Evolutionary conservation across 2,113 vertebrate genomes (phyloP).

Genomic region (Callipepla squamata): DNA sequence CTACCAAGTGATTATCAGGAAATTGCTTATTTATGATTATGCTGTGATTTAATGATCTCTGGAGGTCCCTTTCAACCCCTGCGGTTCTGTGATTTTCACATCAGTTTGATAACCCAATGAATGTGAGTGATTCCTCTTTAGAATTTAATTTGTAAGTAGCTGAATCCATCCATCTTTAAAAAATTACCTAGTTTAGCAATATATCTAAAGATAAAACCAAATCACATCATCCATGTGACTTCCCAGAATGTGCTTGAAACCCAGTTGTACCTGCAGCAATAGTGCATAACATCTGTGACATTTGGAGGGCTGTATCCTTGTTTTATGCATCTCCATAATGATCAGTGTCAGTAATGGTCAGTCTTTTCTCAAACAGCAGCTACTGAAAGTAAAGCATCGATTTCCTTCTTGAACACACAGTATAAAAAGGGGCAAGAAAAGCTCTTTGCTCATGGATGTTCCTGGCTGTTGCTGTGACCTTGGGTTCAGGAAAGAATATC

Average conservation of each 20-base stretch:
- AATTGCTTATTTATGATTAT: neutral
- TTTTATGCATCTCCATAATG: neutral
- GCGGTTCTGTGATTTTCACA: neutral
- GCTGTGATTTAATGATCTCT: neutral
- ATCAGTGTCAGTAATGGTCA: neutral
- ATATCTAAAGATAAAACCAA: neutral
- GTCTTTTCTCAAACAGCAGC: neutral
- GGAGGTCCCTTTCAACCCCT: no score
- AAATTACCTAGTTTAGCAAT: neutral
- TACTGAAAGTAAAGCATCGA: rapidly evolving
- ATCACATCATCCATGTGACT: neutral
- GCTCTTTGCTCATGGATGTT: neutral
- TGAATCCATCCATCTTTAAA: neutral
- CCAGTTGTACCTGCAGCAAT: neutral
- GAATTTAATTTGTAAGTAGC: neutral
- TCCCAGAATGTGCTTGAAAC: neutral
- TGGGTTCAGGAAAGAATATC: neutral
- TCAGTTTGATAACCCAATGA: neutral
- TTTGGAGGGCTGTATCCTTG: neutral
- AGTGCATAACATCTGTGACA: neutral
- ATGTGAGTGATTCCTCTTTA: neutral
- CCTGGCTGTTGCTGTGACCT: neutral
- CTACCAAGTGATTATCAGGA: neutral
- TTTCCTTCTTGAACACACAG: neutral
- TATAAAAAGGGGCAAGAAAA: neutral